Base-by-base conservation (phyloP, 1,140 invertebrate species). In the Cepaea nemoralis region DNA sequence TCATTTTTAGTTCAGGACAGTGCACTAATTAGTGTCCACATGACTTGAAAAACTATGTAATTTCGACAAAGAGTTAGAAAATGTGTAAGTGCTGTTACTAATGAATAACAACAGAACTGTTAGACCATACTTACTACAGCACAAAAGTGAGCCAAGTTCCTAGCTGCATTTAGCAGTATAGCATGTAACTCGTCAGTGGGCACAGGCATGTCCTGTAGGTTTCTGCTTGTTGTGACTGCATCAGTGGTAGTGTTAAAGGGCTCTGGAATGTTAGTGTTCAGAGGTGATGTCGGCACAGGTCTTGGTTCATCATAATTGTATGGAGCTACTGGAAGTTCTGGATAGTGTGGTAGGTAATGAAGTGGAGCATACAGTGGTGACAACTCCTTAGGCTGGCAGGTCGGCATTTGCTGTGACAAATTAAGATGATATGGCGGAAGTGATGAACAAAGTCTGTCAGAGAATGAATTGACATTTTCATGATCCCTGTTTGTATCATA, bases 61-160 rank as follows among this genome's bases (percentile, higher is more conserved):
- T 55, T 55, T 55, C 19, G 3, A 10, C n/a, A 22, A 19, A 2
- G 22, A 19, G 8, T 19, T 55, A 22, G 50, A 55, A 22, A 22
- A 8, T 14, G 3, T 22, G n/a, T 8, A 2, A 22, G 2, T 55
- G 22, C 8, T 8, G 50, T 2, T 31, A 63, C 27, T 31, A 63
- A 0, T 31, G 33, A 19, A 2, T 10, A 31, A 63, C 33, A 63
- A 31, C 27, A 19, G 10, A 22, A 63, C 12, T 63, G 27, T 10
- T 63, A 63, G 5, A 5, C 8, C 27, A 31, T 31, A 63, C 59
- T 63, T 63, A 63, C 59, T 31, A 63, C 59, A 63, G n/a, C 3
- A 19, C 59, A 63, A 63, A 63, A 63, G 59, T 63, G n/a, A 31
- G 59, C 59, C 59, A 63, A 31, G n/a, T 63, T 63, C 16, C n/a